Evolutionary conservation across 2,888 invertebrate species (phyloP).

Genomic region (Pycnomerus fuliginosus): DNA sequence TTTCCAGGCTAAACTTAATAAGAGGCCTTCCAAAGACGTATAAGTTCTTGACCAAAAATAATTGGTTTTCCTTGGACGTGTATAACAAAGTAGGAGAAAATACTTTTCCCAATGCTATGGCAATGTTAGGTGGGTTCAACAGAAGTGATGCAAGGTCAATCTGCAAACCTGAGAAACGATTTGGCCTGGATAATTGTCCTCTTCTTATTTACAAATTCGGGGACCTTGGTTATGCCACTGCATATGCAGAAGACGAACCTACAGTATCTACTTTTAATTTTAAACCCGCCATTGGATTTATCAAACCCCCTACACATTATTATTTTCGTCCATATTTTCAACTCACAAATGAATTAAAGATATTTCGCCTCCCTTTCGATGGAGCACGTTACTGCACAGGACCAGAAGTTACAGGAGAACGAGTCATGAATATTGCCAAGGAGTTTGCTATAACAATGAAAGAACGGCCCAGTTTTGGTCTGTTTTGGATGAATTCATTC

Average conservation of each 20-base stretch:
- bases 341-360: too few relatives aligned
- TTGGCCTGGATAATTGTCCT: conserved; percentile 67
- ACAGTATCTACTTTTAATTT: too few relatives aligned
- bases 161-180: conserved; percentile 55
- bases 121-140: conserved; percentile 61
- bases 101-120: conserved; percentile 87
- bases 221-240: too few relatives aligned
- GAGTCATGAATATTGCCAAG: conserved; percentile 66
- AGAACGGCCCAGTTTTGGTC: conserved; percentile 66
- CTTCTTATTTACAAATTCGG: too few relatives aligned
- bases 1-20: conserved; percentile 76
- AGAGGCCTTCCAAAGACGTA: conserved; percentile 73
- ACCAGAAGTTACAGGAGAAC: conserved; percentile 64
- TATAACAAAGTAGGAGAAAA: conserved; percentile 77
- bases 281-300: too few relatives aligned
- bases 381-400: conserved; percentile 62
- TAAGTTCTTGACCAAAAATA: conserved; percentile 59
- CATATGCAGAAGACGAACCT: too few relatives aligned
- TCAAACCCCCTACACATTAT: too few relatives aligned
- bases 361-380: too few relatives aligned
- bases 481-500: conserved; percentile 78
- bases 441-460: conserved; percentile 66
- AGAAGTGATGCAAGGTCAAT: conserved; percentile 52
- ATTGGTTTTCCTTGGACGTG: conserved; percentile 41
- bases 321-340: too few relatives aligned